Base-by-base conservation (phyloP, 2,888 invertebrate genomes). In the Trachelus troglodyta region DNA sequence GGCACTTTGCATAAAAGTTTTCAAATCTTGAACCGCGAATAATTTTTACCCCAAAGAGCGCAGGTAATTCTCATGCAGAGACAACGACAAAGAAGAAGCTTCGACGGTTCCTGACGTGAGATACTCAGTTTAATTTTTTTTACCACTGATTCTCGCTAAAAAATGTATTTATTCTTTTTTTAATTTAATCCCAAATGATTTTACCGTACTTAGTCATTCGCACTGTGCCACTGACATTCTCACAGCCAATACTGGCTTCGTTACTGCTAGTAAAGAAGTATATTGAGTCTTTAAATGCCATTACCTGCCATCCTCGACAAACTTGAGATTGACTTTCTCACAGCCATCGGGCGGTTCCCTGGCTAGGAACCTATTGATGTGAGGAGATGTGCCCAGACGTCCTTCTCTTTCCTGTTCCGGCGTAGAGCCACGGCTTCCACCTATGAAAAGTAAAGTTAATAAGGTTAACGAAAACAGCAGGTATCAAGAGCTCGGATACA, bases 301-400 rank as follows among this genome's bases (percentile, higher is more conserved):
- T 87, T 40, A 93, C 94, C 93, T 93, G 85, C 91, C 91, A 89
- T 94, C 94, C 88, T 94, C 94, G 79, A 93, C 92, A 83, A 94
- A 94, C 91, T 95, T 96, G 82, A 96, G 93, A 90, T 94, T 95
- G 83, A 96, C 96, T 92, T 95, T 96, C 93, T 97, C 97, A 93
- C 97, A 97, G 89, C 97, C 97, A 93, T 97, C 97, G 34, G 97
- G 97, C 76, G 97, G 97, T 92, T 97, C 97, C 76, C 97, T 93
- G 69, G 97, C 96, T 89, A 97, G 93, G 92, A 97, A 97, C 89
- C 95, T 94, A 92, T 97, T 96, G 89, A 97, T 96, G 91, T 96
- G 96, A 69, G 97, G 97, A 81, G 97, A 97, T 80, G 96, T 95
- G 77, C 96, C 96, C 79, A 92, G 90, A 82, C 95, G 93, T 87